phyloP scores from a whole-genome alignment of 2,888 invertebrate genomes.

The Tinea semifulvella region DNA sequence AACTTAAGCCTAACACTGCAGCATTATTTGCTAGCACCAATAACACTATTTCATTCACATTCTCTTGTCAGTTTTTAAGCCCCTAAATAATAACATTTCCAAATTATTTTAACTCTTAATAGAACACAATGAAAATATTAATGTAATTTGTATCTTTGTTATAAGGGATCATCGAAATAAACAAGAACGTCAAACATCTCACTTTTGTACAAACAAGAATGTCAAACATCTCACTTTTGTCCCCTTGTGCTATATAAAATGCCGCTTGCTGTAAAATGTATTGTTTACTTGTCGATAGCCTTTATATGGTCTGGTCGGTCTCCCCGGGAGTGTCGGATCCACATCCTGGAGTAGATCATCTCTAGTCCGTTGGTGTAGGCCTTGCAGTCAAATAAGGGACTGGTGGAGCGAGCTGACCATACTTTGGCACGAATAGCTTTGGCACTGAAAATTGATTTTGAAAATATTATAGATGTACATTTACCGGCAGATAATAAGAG shows the following conservation, averaged over 20 bases:
- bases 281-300: constrained; percentile 35
- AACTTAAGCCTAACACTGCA: neutral
- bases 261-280: neutral
- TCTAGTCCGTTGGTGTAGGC: constrained; percentile 94
- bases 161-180: too few species aligned
- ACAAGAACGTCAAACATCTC: too few species aligned
- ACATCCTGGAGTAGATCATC: constrained; percentile 89
- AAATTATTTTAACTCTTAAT: too few species aligned
- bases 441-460: constrained; percentile 65
- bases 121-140: too few species aligned
- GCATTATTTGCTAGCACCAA: neutral
- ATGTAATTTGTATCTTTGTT: too few species aligned
- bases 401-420: constrained; percentile 90
- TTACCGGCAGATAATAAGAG: too few species aligned
- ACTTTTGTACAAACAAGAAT: too few species aligned
- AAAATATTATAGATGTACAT: too few species aligned
- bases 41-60: neutral
- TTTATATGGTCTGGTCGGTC: constrained; percentile 85
- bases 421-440: constrained; percentile 94
- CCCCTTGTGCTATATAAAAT: too few species aligned
- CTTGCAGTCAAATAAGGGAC: constrained; percentile 93
- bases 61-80: too few species aligned
- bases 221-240: too few species aligned
- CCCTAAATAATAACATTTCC: too few species aligned
- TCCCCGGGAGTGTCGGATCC: constrained; percentile 82